Evolutionary conservation across 2,113 vertebrate species (phyloP).

Genomic region (Sorex araneus): DNA sequence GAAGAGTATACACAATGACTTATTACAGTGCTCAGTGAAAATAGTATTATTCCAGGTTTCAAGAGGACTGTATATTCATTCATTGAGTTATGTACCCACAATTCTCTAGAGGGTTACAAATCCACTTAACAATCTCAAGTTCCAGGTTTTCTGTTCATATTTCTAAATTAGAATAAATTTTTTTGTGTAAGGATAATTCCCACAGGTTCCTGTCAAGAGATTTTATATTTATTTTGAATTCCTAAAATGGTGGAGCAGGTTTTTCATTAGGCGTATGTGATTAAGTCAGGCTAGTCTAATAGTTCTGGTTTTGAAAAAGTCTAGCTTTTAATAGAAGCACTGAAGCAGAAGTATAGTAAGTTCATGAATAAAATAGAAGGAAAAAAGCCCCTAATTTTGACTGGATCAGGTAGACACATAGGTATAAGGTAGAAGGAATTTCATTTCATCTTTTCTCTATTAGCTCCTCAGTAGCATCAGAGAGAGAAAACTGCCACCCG

Average conservation of each 20-base stretch:
- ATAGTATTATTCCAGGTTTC: background rate
- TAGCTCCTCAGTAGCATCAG: background rate
- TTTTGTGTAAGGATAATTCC: constrained; percentile 54
- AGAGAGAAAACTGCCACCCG: background rate
- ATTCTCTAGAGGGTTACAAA: constrained; percentile 48
- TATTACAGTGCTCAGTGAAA: constrained; percentile 12
- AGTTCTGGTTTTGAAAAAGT: constrained; percentile 4
- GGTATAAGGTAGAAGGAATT: background rate
- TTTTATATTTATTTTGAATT: constrained; percentile 73
- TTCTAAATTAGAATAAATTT: constrained; percentile 72
- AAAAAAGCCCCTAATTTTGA: background rate
- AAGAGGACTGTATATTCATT: constrained; percentile 1
- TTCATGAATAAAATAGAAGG: constrained; percentile 21
- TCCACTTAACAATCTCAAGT: constrained; percentile 29
- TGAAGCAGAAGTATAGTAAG: background rate
- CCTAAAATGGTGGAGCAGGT: constrained; percentile 38
- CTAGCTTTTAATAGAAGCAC: background rate
- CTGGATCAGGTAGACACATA: background rate
- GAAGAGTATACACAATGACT: background rate
- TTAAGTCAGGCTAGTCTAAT: constrained; percentile 18
- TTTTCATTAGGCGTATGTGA: constrained; percentile 60
- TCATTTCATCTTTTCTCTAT: background rate
- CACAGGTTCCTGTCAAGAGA: constrained; percentile 57
- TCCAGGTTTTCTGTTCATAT: constrained; percentile 57
- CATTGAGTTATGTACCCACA: constrained; percentile 43